Evolutionary conservation across 2,113 vertebrate genomes (phyloP).

Genomic region (Channa maculata): DNA sequence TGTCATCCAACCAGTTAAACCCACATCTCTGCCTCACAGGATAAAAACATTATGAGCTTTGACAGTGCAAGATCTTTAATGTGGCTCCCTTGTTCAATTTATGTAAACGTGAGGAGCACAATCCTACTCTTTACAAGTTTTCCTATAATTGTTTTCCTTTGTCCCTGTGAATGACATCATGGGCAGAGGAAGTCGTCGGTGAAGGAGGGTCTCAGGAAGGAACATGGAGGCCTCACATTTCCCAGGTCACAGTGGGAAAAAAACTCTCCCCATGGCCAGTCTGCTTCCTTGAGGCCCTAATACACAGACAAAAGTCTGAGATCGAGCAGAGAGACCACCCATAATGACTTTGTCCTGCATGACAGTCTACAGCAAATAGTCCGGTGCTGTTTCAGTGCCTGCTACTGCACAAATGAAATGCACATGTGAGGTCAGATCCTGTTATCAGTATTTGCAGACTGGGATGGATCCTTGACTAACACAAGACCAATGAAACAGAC

Average conservation of each 20-base stretch:
- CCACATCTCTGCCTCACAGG: no score
- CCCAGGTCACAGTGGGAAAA: conserved; percentile 8
- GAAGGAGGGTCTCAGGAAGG: conserved; percentile 65
- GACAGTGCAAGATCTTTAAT: no score
- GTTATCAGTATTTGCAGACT: conserved; percentile 43
- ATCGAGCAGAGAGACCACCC: conserved; percentile 5
- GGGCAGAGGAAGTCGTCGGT: conserved; percentile 44
- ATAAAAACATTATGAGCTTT: no score
- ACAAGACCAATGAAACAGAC: conserved; percentile 1
- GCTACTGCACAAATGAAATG: background rate
- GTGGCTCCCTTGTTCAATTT: no score
- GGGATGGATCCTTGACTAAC: conserved; percentile 25
- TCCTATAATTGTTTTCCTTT: conserved; percentile 29
- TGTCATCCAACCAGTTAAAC: no score
- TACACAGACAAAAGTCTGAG: conserved; percentile 23
- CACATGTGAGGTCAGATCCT: background rate
- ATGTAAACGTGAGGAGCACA: background rate
- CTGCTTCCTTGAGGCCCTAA: background rate
- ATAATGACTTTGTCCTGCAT: conserved; percentile 27
- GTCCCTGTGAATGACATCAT: conserved; percentile 11
- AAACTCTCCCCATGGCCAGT: background rate
- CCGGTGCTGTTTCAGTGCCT: background rate
- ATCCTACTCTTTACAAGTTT: conserved; percentile 1
- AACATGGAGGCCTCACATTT: conserved; percentile 40
- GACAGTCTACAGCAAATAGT: background rate